Evolutionary conservation across 2,888 invertebrate genomes (phyloP), one percentile per base, ranked within the genome.

Genomic region (Crematogaster levior): DNA sequence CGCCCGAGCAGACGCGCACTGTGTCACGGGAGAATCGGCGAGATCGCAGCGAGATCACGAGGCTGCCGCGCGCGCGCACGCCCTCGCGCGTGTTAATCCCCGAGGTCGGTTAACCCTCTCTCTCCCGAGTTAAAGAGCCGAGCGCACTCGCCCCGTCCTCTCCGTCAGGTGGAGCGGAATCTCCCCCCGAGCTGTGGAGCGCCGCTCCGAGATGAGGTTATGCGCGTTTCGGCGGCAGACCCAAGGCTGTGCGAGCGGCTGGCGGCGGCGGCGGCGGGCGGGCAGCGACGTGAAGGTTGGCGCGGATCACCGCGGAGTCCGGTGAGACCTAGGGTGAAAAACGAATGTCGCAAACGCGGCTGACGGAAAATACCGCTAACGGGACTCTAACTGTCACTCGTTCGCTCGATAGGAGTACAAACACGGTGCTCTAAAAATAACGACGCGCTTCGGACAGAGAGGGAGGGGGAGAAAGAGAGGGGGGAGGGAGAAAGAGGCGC

Each of bases 351-450:
- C 27, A 53, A 53, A 46, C 30, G 43, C 53, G 30, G 51, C 51
- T n/a, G 51, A 77, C 21, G 53, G 68, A 77, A 79, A 79, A 79
- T 68, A 77, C 68, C 77, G 48, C 43, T 65, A 65, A 37, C 48
- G 27, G 60, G 43, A 37, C 68, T n/a, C n/a, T 43, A 18, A 56
- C 53, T 68, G 70, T 79, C 77, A 68, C 53, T 53, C 70, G 53
- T 21, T 37, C 75, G 75, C 75, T 77, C 37, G 24, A 79, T 63
- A 65, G 40, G 66, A 84, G 70, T 53, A 70, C 70, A 79, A 79
- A 79, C 77, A 77, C 77, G 53, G 43, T 70, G 37, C 9, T 81
- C 83, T 84, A 86, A 84, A 87, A 85, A 86, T 88, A 88, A 79
- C 84, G 43, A 18, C 61, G 84, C 63, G 70, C 72, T 60, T 73